phyloP scores from a whole-genome alignment of 2,113 vertebrate species.

The Ochotona curzoniae region DNA sequence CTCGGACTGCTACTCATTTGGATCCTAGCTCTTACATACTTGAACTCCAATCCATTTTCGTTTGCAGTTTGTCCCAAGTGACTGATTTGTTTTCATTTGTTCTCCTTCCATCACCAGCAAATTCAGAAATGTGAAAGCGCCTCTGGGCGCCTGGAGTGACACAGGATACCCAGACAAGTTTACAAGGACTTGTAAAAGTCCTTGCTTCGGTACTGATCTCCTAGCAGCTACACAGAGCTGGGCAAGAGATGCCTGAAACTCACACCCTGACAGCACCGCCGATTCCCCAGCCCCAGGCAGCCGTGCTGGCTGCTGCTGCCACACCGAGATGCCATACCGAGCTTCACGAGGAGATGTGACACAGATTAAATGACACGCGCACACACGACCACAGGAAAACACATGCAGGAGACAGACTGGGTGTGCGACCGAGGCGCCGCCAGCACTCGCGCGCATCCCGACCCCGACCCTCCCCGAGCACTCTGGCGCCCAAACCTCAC shows the following conservation, averaged over 20 bases:
- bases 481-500: slow-evolving; percentile 43
- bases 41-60: neutral
- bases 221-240: neutral
- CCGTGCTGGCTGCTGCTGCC: neutral
- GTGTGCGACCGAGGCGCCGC: neutral
- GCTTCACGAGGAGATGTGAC: neutral
- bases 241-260: neutral
- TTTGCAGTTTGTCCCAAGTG: neutral
- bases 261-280: neutral
- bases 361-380: neutral
- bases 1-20: neutral
- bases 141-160: neutral
- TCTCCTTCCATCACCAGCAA: neutral
- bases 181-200: slow-evolving; percentile 65
- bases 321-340: neutral
- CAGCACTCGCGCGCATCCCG: neutral
- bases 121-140: neutral
- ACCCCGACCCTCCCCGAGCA: neutral
- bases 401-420: neutral
- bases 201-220: neutral
- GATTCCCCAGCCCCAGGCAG: neutral
- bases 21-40: neutral
- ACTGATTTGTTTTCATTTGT: neutral
- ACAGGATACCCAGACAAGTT: slow-evolving; percentile 73
- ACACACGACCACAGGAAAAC: slow-evolving; percentile 38